A percentile compares a stretch with the other conserved stretches of the same genome.
These are phyloP conservation scores for Heliconius melpomene DNA, from an alignment of 1,140 invertebrate genomes.

Conservation along the genomic window DNA sequence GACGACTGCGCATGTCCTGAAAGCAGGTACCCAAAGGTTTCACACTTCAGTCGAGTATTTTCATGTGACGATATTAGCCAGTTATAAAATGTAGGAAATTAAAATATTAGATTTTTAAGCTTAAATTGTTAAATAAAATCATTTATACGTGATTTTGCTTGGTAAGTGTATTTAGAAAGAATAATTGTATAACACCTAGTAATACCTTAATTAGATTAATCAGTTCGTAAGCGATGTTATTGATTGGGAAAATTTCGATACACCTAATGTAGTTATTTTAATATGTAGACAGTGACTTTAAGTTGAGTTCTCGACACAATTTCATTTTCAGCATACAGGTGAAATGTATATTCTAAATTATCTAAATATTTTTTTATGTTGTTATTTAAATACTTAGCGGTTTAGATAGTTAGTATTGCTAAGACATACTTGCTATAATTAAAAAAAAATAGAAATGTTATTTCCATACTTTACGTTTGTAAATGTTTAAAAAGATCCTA, in stretches of 20 bases:
- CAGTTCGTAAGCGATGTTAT: conserved; percentile 4
- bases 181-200: background rate
- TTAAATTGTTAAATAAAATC: conserved; percentile 21
- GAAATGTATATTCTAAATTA: background rate
- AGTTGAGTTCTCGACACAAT: background rate
- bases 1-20: conserved; percentile 36
- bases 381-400: too few relatives aligned
- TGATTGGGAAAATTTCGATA: background rate
- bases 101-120: background rate
- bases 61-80: conserved; percentile 25
- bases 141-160: background rate
- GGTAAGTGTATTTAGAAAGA: background rate
- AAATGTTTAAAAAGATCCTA: too few relatives aligned
- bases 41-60: conserved; percentile 35
- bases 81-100: conserved; percentile 24
- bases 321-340: background rate
- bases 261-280: background rate
- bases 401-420: background rate
- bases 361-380: background rate
- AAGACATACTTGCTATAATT: too few relatives aligned
- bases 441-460: too few relatives aligned
- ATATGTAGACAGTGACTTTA: background rate
- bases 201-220: conserved; percentile 7
- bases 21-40: conserved; percentile 30
- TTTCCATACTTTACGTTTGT: too few relatives aligned